Percentiles rank a stretch among this genome's conserved stretches.
Conservation (phyloP, 2,888 invertebrate genomes). For the Microctonus aethiopoides region DNA sequence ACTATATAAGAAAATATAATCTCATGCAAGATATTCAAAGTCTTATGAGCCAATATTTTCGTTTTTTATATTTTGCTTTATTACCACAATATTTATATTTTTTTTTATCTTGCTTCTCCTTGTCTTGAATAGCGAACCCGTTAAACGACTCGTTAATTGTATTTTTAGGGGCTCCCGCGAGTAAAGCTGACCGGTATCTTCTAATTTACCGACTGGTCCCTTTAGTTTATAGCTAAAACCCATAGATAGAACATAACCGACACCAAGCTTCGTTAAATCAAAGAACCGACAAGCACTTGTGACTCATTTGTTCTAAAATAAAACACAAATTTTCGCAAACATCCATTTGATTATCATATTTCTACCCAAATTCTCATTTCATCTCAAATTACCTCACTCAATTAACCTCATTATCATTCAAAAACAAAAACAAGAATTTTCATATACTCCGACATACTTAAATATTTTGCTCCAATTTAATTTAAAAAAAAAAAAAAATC, state of each 20-base stretch:
- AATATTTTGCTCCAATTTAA: too few species aligned
- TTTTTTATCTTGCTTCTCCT: slow-evolving; percentile 4
- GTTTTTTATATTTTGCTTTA: neutral
- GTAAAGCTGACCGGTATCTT: slow-evolving; percentile 39
- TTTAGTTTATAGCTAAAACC: slow-evolving; percentile 61
- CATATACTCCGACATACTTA: slow-evolving; percentile 11
- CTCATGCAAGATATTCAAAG: neutral
- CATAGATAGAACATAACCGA: slow-evolving; percentile 60
- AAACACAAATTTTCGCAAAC: too few species aligned
- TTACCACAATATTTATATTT: neutral
- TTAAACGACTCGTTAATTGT: slow-evolving; percentile 62
- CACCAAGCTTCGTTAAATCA: slow-evolving; percentile 64
- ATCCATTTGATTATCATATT: too few species aligned
- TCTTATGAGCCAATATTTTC: neutral
- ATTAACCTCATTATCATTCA: too few species aligned
- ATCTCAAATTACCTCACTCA: too few species aligned
- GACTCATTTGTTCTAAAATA: slow-evolving; percentile 6
- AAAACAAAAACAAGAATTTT: neutral
- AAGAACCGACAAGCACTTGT: slow-evolving; percentile 43
- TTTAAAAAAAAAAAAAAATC: neutral
- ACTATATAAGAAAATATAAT: slow-evolving; percentile 27
- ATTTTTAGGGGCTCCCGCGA: slow-evolving; percentile 61
- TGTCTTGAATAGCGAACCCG: slow-evolving; percentile 46
- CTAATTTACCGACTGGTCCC: slow-evolving; percentile 62
- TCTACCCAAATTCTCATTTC: too few species aligned